Evolutionary conservation across 2,113 vertebrate genomes (phyloP).

Genomic region (Seriola quinqueradiata): DNA sequence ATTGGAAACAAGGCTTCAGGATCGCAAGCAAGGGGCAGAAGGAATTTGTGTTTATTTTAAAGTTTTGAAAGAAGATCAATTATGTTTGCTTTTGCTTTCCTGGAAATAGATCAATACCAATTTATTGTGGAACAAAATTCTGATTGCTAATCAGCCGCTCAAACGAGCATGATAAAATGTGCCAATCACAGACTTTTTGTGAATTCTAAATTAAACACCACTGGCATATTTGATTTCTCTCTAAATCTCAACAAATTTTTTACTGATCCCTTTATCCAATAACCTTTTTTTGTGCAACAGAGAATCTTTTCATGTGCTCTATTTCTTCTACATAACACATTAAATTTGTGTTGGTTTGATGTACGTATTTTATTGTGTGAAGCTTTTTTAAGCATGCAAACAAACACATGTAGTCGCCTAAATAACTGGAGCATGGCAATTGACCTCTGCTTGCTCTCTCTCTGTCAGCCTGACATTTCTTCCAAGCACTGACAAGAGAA

Average conservation of each 20-base stretch:
- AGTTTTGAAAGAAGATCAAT: slow-evolving; percentile 46
- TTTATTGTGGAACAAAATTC: slow-evolving; percentile 30
- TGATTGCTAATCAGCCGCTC: slow-evolving; percentile 42
- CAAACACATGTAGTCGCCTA: background rate
- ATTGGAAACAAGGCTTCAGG: slow-evolving; percentile 2
- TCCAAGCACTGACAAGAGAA: background rate
- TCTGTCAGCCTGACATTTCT: slow-evolving; percentile 34
- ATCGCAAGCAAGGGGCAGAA: slow-evolving; percentile 1
- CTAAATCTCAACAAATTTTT: slow-evolving; percentile 10
- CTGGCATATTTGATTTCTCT: slow-evolving; percentile 23
- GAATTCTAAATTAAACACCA: slow-evolving; percentile 48
- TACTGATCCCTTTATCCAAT: slow-evolving; percentile 10
- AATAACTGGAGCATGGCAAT: slow-evolving; percentile 36
- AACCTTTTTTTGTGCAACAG: background rate
- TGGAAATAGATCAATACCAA: slow-evolving; percentile 46
- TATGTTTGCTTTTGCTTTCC: slow-evolving; percentile 31
- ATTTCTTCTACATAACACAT: background rate
- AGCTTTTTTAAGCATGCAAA: slow-evolving; percentile 20
- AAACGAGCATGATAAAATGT: slow-evolving; percentile 43
- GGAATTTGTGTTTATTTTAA: slow-evolving; percentile 19
- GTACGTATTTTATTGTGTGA: background rate
- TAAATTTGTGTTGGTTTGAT: background rate
- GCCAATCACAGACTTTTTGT: slow-evolving; percentile 15
- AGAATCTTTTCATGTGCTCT: background rate
- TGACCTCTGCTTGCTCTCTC: slow-evolving; percentile 37